Evolutionary conservation across 2,888 invertebrate genomes (phyloP).

Genomic region (Drosophila fulvimacula): DNA sequence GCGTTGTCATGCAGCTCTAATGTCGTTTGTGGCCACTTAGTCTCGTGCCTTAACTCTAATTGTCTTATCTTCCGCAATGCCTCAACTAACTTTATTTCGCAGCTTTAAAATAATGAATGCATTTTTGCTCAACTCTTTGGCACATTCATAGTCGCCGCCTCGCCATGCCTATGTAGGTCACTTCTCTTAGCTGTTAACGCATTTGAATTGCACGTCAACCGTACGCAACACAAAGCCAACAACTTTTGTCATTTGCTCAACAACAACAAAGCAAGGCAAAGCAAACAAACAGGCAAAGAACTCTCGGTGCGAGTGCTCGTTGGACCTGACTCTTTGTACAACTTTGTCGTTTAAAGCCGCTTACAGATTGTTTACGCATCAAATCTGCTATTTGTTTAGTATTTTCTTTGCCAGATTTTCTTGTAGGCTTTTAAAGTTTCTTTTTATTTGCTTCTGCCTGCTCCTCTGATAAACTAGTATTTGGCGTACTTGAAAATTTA

Average conservation of each 20-base stretch:
- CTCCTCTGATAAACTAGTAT: neutral
- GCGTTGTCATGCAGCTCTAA: constrained; percentile 56
- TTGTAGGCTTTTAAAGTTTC: neutral
- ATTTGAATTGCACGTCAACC: constrained; percentile 81
- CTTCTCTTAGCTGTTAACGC: constrained; percentile 68
- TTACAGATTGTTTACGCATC: constrained; percentile 29
- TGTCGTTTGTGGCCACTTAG: constrained; percentile 26
- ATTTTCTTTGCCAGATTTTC: constrained; percentile 14
- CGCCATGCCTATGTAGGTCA: constrained; percentile 57
- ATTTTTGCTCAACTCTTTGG: constrained; percentile 7
- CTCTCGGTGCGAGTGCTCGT: constrained; percentile 20
- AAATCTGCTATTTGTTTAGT: constrained; percentile 24
- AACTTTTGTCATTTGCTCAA: constrained; percentile 75
- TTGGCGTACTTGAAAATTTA: neutral
- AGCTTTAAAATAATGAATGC: constrained; percentile 18
- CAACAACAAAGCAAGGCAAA: constrained; percentile 20
- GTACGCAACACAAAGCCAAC: constrained; percentile 72
- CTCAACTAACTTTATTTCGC: constrained; percentile 8
- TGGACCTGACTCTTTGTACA: constrained; percentile 28
- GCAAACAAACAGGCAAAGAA: constrained; percentile 26
- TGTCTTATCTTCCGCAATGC: constrained; percentile 38
- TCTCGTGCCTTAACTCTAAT: constrained; percentile 60
- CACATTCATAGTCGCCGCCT: constrained; percentile 32
- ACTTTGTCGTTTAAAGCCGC: constrained; percentile 52
- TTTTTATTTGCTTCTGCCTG: neutral